phyloP scores from a whole-genome alignment of 1,140 invertebrate genomes.

The Teleogryllus occipitalis region DNA sequence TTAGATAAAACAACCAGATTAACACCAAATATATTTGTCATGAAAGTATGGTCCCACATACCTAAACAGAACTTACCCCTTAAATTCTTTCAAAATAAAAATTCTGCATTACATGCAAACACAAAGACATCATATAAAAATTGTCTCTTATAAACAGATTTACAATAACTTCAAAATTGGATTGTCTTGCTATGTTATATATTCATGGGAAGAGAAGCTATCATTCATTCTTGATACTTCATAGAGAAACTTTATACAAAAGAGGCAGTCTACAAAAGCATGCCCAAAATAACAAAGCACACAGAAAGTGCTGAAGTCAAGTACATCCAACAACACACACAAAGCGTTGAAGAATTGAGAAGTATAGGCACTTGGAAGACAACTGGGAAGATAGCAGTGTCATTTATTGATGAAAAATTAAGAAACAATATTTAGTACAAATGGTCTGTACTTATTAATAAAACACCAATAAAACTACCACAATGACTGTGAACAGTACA shows the following conservation, averaged over 20 bases:
- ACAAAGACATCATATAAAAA: too few species aligned
- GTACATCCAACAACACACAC: not conserved
- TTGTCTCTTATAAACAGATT: too few species aligned
- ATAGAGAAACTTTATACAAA: too few species aligned
- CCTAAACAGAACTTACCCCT: not conserved
- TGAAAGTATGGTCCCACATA: not conserved
- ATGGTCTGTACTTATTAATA: not conserved
- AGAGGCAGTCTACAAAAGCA: too few species aligned
- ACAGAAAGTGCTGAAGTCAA: not conserved
- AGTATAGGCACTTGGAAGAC: not conserved
- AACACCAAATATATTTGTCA: not conserved
- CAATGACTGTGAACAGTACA: not conserved
- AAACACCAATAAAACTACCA: not conserved
- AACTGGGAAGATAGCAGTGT: not conserved
- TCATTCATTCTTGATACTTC: too few species aligned
- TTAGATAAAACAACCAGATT: not conserved
- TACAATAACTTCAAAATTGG: too few species aligned
- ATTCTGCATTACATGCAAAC: not conserved
- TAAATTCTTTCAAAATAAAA: not conserved
- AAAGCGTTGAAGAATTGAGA: not conserved
- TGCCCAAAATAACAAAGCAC: not conserved
- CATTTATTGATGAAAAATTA: not conserved
- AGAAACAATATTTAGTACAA: not conserved
- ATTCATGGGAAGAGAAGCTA: too few species aligned
- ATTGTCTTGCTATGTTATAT: too few species aligned